phyloP scores from a whole-genome alignment of 2,113 vertebrate genomes.

The Saccopteryx bilineata region DNA sequence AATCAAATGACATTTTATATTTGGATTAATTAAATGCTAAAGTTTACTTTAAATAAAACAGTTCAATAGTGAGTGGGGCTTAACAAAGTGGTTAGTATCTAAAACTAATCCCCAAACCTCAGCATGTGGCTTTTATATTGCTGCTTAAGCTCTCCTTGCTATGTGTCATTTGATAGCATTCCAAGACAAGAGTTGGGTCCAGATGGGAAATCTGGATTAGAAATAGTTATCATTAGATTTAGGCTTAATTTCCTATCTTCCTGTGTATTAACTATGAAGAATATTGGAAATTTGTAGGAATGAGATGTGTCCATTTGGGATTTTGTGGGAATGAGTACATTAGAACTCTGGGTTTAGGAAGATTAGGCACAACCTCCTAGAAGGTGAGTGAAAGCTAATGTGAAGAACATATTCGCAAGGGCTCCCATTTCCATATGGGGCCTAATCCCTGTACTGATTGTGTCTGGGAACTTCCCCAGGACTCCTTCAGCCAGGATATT shows the following conservation, averaged over 20 bases:
- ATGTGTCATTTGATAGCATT: slow-evolving; percentile 13
- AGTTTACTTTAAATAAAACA: background rate
- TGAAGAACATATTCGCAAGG: background rate
- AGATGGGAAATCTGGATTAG: background rate
- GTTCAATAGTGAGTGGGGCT: background rate
- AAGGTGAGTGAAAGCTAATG: background rate
- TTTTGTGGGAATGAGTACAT: background rate
- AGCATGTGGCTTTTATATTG: background rate
- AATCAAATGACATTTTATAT: slow-evolving; percentile 20
- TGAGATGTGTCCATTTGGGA: background rate
- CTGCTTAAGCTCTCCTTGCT: background rate
- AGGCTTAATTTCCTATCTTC: slow-evolving; percentile 29
- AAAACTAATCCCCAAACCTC: background rate
- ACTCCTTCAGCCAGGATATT: background rate
- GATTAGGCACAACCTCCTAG: background rate
- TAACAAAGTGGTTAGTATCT: background rate
- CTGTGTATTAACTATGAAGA: slow-evolving; percentile 2
- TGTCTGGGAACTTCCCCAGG: background rate
- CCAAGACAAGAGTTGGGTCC: background rate
- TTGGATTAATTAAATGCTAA: slow-evolving; percentile 8
- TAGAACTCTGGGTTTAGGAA: slow-evolving; percentile 8
- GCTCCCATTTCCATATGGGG: background rate
- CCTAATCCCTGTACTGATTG: background rate
- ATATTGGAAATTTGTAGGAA: background rate
- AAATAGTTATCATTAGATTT: slow-evolving; percentile 42